Percentiles rank a stretch among this genome's conserved stretches.
Evolutionary conservation across 2,113 vertebrate species (phyloP).

Genomic region (Loxodonta africana): DNA sequence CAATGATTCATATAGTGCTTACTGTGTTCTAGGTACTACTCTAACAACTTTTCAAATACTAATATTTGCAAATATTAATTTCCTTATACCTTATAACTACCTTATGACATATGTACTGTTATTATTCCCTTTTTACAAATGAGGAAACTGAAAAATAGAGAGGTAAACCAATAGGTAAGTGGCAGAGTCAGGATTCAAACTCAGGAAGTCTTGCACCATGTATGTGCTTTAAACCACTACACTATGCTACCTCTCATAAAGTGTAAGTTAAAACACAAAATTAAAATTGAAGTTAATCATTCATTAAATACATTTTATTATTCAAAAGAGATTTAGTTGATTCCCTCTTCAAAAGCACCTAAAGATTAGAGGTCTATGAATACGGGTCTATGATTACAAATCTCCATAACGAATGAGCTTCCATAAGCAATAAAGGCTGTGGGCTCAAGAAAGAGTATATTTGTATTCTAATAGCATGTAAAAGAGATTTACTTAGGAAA

Average conservation of each 20-base stretch:
- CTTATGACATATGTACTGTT: neutral
- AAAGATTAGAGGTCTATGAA: neutral
- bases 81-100: constrained; percentile 6
- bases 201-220: too few relatives aligned
- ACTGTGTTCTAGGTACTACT: neutral
- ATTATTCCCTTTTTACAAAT: too few relatives aligned
- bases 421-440: neutral
- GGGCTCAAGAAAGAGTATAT: neutral
- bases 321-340: constrained; percentile 36
- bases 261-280: constrained; percentile 12
- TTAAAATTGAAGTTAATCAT: neutral
- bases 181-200: neutral
- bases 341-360: constrained; percentile 1
- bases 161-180: too few relatives aligned
- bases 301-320: constrained; percentile 31
- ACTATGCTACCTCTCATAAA: neutral
- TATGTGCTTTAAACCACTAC: too few relatives aligned
- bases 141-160: too few relatives aligned
- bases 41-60: constrained; percentile 30
- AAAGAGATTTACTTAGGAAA: constrained; percentile 37
- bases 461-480: neutral
- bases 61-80: neutral
- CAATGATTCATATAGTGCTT: neutral
- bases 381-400: neutral
- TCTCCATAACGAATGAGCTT: neutral